Conservation (phyloP, 2,888 invertebrate species). For the Drosophila rellima region DNA sequence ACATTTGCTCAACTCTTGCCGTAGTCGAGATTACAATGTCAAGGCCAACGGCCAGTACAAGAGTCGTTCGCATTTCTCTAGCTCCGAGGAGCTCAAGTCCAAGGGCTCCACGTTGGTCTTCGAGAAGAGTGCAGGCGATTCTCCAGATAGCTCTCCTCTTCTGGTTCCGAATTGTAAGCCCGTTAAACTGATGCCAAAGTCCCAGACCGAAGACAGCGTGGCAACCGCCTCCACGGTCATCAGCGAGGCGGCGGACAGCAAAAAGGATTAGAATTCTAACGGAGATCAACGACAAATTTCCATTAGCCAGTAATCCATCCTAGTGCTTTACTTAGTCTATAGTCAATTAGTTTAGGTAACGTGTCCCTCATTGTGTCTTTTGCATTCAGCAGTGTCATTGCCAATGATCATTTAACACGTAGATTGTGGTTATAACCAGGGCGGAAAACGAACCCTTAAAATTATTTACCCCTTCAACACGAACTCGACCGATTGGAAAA, state of each 20-base stretch:
- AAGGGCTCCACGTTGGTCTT: slow-evolving; percentile 54
- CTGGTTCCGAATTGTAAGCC: slow-evolving; percentile 53
- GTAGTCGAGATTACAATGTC: slow-evolving; percentile 59
- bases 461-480: background rate
- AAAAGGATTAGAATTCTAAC: slow-evolving; percentile 40
- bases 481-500: background rate
- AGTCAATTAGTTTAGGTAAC: slow-evolving; percentile 52
- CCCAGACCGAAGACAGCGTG: slow-evolving; percentile 69
- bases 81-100: slow-evolving; percentile 70
- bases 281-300: slow-evolving; percentile 23
- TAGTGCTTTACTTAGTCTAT: slow-evolving; percentile 71
- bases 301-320: slow-evolving; percentile 72
- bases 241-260: slow-evolving; percentile 42
- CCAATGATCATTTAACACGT: slow-evolving; percentile 63
- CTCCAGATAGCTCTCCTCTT: slow-evolving; percentile 79
- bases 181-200: slow-evolving; percentile 53
- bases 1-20: slow-evolving; percentile 56
- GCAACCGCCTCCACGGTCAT: slow-evolving; percentile 59
- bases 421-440: background rate
- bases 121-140: slow-evolving; percentile 50
- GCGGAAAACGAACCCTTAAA: background rate
- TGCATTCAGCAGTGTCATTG: slow-evolving; percentile 55
- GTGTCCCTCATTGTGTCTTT: slow-evolving; percentile 37
- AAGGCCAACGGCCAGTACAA: slow-evolving; percentile 71
- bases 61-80: slow-evolving; percentile 60